Conservation (phyloP, 2,888 invertebrate genomes). For the Drosophila yooni region DNA sequence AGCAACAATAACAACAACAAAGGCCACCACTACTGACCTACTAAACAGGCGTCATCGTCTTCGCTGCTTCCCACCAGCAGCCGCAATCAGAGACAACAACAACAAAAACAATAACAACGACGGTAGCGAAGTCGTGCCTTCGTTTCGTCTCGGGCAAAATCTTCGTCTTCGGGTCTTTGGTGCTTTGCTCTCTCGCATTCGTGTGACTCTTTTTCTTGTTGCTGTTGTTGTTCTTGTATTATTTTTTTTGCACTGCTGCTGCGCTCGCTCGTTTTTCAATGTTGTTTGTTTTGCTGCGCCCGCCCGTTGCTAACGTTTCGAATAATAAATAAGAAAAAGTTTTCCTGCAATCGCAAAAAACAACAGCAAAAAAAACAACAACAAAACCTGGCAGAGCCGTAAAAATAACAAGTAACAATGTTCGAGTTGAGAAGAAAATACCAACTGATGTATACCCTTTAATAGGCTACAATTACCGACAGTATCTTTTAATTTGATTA, state of each 20-base stretch:
- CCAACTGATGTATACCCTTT: conserved; percentile 5
- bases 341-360: conserved; percentile 73
- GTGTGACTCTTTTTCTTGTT: conserved; percentile 56
- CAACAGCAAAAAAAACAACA: background rate
- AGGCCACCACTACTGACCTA: conserved; percentile 84
- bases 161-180: conserved; percentile 50
- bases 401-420: conserved; percentile 58
- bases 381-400: conserved; percentile 42
- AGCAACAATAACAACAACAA: conserved; percentile 40
- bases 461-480: background rate
- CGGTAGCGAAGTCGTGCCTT: conserved; percentile 50
- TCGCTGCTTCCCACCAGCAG: conserved; percentile 48
- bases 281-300: conserved; percentile 62
- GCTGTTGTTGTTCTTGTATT: conserved; percentile 40
- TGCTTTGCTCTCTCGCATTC: conserved; percentile 47
- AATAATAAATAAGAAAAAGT: conserved; percentile 84
- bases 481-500: background rate
- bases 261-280: conserved; percentile 69
- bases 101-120: conserved; percentile 14
- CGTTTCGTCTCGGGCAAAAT: conserved; percentile 54
- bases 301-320: conserved; percentile 61
- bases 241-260: conserved; percentile 28
- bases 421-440: background rate
- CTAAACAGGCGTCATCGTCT: conserved; percentile 70
- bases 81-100: conserved; percentile 24